phyloP scores from a whole-genome alignment of 2,888 invertebrate species.

The Limnephilus marmoratus region DNA sequence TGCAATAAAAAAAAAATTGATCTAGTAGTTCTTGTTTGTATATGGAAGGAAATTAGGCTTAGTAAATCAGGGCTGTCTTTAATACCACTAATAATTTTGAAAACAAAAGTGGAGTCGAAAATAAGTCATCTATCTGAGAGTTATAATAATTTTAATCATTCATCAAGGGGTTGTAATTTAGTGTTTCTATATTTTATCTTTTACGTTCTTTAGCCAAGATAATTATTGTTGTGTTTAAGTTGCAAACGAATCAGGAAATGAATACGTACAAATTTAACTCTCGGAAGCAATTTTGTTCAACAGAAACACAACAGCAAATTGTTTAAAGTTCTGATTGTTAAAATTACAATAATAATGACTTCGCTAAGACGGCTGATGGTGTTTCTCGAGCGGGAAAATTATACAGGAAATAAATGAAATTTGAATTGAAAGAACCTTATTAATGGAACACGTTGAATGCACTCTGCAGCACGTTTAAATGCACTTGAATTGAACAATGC shows the following conservation, averaged over 20 bases:
- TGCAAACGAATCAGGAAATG: neutral
- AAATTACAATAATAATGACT: neutral
- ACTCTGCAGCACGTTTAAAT: neutral
- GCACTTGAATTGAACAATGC: neutral
- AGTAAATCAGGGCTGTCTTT: too few relatives aligned
- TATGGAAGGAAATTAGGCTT: too few relatives aligned
- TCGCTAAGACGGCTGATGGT: neutral
- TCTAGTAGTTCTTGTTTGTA: too few relatives aligned
- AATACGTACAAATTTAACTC: neutral
- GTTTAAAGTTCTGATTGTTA: neutral
- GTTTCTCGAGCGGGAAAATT: neutral
- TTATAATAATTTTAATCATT: too few relatives aligned
- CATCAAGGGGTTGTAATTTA: too few relatives aligned
- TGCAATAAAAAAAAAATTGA: too few relatives aligned
- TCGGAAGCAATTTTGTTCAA: neutral
- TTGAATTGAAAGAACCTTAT: neutral
- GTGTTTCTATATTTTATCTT: too few relatives aligned
- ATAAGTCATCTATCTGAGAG: too few relatives aligned
- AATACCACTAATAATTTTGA: too few relatives aligned
- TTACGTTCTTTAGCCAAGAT: too few relatives aligned
- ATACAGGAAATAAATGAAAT: neutral
- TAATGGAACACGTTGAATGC: neutral
- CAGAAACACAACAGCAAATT: neutral
- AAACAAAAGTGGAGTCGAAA: too few relatives aligned
- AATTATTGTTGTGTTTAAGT: neutral